Evolutionary conservation across 1,140 invertebrate species (phyloP).

Genomic region (Trachymyrmex septentrionalis): DNA sequence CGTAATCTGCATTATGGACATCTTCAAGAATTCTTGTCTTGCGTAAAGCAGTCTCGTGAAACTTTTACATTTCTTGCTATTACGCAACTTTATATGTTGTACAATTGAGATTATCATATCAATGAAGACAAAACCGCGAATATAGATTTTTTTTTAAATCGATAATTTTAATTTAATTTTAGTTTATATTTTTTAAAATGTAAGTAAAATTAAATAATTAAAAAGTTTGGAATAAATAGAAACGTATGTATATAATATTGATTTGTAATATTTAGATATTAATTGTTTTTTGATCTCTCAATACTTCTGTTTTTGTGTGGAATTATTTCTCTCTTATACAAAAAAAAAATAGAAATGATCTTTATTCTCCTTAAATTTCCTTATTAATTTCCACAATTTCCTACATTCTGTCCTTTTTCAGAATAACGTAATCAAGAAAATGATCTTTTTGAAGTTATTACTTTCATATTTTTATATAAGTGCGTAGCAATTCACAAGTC

Average conservation of each 20-base stretch:
- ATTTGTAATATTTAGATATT: background rate
- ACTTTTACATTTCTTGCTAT: background rate
- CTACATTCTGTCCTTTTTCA: background rate
- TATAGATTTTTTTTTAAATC: background rate
- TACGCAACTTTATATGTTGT: background rate
- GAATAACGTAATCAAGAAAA: background rate
- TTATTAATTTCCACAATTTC: background rate
- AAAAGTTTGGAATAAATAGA: background rate
- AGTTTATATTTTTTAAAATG: background rate
- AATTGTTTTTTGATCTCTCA: background rate
- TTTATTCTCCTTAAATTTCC: background rate
- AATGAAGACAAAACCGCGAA: background rate
- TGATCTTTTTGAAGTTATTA: background rate
- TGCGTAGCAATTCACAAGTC: background rate
- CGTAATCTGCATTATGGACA: background rate
- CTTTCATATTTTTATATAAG: background rate
- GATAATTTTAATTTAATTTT: background rate
- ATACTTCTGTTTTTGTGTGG: background rate
- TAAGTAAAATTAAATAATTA: background rate
- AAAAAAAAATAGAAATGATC: slow-evolving; percentile 1
- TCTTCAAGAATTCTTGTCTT: background rate
- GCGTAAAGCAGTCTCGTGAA: background rate
- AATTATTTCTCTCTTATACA: background rate
- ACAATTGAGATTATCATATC: background rate
- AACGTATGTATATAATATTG: background rate